Percentiles rank a stretch among this genome's conserved stretches.
These are phyloP conservation scores for Aethes cnicana DNA, from an alignment of 2,888 invertebrate species.

Conservation along the genomic window DNA sequence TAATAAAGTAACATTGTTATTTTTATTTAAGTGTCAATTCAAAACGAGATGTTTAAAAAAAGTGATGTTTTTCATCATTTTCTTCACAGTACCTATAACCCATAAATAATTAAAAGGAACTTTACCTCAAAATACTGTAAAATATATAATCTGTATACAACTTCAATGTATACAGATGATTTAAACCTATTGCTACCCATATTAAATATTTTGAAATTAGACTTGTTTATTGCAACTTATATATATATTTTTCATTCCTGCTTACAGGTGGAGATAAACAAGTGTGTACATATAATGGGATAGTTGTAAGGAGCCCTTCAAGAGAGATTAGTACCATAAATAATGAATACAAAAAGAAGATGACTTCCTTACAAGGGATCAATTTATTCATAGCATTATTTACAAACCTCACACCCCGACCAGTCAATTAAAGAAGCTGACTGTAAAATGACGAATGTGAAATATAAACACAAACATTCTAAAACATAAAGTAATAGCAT, in stretches of 20 bases:
- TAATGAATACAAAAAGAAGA: constrained; percentile 41
- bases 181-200: too few species aligned
- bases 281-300: constrained; percentile 24
- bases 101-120: too few species aligned
- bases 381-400: constrained; percentile 68
- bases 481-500: constrained; percentile 41
- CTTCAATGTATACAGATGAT: too few species aligned
- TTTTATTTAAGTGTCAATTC: background rate
- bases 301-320: constrained; percentile 16
- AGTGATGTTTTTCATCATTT: background rate
- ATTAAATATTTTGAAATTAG: too few species aligned
- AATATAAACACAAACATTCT: constrained; percentile 24
- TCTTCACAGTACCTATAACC: too few species aligned
- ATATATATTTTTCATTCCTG: background rate
- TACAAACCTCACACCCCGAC: constrained; percentile 36
- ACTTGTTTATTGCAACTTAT: too few species aligned
- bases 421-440: constrained; percentile 27
- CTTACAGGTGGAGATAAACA: constrained; percentile 31
- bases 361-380: constrained; percentile 68
- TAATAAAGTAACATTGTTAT: background rate
- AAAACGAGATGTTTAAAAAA: background rate
- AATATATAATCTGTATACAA: too few species aligned
- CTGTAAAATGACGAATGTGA: constrained; percentile 34
- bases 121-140: too few species aligned
- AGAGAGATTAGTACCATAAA: constrained; percentile 29